Evolutionary conservation across 2,888 invertebrate species (phyloP), one percentile per base, ranked within the genome.

Genomic region (Caenorhabditis wallacei): DNA sequence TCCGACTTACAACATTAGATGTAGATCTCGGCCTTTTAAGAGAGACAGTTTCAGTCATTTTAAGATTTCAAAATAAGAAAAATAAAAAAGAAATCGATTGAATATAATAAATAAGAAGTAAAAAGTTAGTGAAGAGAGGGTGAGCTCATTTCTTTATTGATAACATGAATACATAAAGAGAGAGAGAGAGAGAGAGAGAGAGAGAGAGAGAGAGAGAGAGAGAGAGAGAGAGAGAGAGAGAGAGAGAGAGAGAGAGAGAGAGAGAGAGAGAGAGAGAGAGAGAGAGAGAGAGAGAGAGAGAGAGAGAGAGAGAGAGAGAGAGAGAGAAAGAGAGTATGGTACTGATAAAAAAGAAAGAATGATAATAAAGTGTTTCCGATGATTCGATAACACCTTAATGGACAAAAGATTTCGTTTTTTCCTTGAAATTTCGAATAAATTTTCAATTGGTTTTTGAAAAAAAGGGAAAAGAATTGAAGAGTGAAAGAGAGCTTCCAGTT

Each of bases 91-190:
- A 61, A 40, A 59, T 37, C 56, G 48, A 70, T 57, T 46, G 57
- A 71, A 37, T 46, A 30, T 35, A 57, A 48, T 35, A 35, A 24
- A 56, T 43, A 57, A 57, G 70, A 57, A 46, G 76, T 57, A 26
- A 69, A n/a, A 76, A 68, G 76, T 69, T 76, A 69, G 76, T 76
- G 68, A 76, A 43, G 53, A 22, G 69, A 76, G n/a, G n/a, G 51
- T 53, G 53, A 69, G 76, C 76, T 76, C 68, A 61, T 74, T 64
- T 63, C 40, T 53, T 20, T 53, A 54, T 64, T 57, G 74, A 74
- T 74, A 74, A 74, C 46, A 35, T 43, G 24, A 20, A 37, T 16
- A 64, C 30, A 53, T 37, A 54, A 18, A 56, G n/a, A 54, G 2
- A 30, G 16, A 30, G 30, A 30, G 8, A 30, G 30, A 30, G 30